Conservation (phyloP, 2,888 invertebrate genomes). For the Ophonus ardosiacus region DNA sequence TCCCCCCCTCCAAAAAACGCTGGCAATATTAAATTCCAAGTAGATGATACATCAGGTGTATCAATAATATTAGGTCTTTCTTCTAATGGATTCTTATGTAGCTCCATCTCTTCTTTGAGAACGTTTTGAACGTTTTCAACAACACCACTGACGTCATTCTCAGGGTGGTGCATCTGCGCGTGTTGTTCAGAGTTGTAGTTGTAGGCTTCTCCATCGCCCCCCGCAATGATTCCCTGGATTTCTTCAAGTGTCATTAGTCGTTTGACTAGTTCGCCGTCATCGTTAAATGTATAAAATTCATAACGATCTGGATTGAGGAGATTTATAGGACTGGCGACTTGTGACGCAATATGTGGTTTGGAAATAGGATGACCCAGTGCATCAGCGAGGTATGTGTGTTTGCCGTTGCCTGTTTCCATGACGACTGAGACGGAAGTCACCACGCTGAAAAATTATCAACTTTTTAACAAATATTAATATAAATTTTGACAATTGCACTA, state of each 20-base stretch:
- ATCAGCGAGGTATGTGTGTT: constrained; percentile 82
- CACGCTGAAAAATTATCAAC: constrained; percentile 76
- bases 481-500: no score
- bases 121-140: constrained; percentile 91
- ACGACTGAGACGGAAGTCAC: constrained; percentile 83
- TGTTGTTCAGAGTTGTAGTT: constrained; percentile 75
- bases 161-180: constrained; percentile 74
- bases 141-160: constrained; percentile 86
- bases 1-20: constrained; percentile 85
- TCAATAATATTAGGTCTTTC: constrained; percentile 78
- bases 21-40: constrained; percentile 90
- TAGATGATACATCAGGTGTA: constrained; percentile 85
- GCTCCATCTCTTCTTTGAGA: constrained; percentile 86
- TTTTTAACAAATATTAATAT: neutral
- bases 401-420: constrained; percentile 78
- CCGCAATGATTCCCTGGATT: constrained; percentile 90
- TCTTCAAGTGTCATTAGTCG: constrained; percentile 90
- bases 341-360: constrained; percentile 81
- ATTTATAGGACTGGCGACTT: constrained; percentile 88
- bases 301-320: constrained; percentile 89
- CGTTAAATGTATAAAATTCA: constrained; percentile 92
- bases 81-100: constrained; percentile 76
- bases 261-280: constrained; percentile 89
- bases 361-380: constrained; percentile 83
- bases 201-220: constrained; percentile 84